Percentiles rank a stretch among this genome's conserved stretches.
phyloP scores from a whole-genome alignment of 2,888 invertebrate species.

The Hermodice carunculata region DNA sequence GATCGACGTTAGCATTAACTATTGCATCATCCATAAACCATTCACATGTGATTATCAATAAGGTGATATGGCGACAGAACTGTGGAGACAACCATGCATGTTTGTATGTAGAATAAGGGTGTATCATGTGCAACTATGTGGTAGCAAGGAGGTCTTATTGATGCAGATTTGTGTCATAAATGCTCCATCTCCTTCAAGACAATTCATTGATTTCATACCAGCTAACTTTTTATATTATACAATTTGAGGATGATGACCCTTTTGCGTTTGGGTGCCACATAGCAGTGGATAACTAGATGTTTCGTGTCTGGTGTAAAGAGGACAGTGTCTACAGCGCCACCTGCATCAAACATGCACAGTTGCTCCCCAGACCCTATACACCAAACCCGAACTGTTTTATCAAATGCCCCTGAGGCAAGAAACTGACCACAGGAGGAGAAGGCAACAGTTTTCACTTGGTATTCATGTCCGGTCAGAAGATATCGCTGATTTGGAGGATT shows the following conservation, averaged over 20 bases:
- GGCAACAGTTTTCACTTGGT: conserved; percentile 8
- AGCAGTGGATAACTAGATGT: conserved; percentile 23
- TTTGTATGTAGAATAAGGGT: too few relatives aligned
- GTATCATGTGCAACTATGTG: too few relatives aligned
- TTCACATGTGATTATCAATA: too few relatives aligned
- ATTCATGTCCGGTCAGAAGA: conserved; percentile 21
- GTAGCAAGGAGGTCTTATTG: too few relatives aligned
- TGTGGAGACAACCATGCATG: too few relatives aligned
- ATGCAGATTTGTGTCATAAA: too few relatives aligned
- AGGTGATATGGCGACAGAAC: too few relatives aligned
- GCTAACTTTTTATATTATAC: too few relatives aligned
- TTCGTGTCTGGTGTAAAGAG: neutral
- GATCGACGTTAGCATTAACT: too few relatives aligned
- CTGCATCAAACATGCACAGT: conserved; percentile 25
- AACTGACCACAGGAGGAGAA: conserved; percentile 19
- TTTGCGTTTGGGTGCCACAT: conserved; percentile 24
- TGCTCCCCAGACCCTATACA: conserved; percentile 19
- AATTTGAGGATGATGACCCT: conserved; percentile 16
- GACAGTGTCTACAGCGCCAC: conserved; percentile 24
- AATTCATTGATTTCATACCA: too few relatives aligned
- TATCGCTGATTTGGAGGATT: conserved; percentile 7
- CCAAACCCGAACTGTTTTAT: conserved; percentile 37
- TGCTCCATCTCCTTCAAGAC: too few relatives aligned
- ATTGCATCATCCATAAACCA: too few relatives aligned
- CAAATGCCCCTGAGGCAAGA: conserved; percentile 29